phyloP scores from a whole-genome alignment of 2,888 invertebrate species.

The Hymenopus coronatus region DNA sequence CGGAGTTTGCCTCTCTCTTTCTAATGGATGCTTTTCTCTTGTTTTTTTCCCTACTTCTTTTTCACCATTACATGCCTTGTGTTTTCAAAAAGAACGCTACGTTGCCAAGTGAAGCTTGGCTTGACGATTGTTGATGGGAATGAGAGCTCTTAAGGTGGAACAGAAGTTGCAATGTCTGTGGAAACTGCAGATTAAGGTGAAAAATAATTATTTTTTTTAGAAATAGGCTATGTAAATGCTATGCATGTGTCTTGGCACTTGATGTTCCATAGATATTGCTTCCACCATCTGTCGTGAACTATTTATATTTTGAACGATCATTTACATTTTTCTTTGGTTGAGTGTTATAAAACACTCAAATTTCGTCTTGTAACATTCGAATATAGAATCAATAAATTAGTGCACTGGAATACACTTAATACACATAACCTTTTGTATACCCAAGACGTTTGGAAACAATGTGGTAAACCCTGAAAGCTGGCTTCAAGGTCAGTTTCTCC shows the following conservation, averaged over 20 bases:
- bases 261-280: too few species aligned
- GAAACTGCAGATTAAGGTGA: not conserved
- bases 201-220: not conserved
- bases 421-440: too few species aligned
- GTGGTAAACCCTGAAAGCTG: too few species aligned
- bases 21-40: not conserved
- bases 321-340: too few species aligned
- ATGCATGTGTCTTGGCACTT: not conserved
- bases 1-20: not conserved
- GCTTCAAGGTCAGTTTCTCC: too few species aligned
- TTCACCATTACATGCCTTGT: conserved; percentile 13
- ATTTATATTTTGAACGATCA: too few species aligned
- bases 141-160: not conserved
- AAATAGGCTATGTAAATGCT: not conserved
- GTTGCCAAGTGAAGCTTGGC: conserved; percentile 13
- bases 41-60: not conserved
- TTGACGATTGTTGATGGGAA: not conserved
- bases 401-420: too few species aligned
- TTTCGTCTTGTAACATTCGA: too few species aligned
- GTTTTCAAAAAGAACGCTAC: conserved; percentile 8
- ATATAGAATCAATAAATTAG: too few species aligned
- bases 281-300: too few species aligned
- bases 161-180: not conserved
- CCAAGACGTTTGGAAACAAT: too few species aligned
- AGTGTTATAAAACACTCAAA: too few species aligned